Conservation (phyloP, 1,140 invertebrate species). For the Potamilus streckersoni region DNA sequence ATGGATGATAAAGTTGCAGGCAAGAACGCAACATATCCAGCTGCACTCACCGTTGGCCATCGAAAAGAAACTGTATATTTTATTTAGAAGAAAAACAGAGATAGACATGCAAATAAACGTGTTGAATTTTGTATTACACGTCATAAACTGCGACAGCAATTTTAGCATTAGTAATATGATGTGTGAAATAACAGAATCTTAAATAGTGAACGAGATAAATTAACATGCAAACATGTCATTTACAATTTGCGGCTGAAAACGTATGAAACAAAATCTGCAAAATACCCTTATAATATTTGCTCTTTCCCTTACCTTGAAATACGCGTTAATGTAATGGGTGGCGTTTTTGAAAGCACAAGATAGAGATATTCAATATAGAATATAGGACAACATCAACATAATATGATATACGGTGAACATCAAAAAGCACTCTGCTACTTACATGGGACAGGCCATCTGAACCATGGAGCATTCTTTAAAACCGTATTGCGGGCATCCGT, state of each 20-base stretch:
- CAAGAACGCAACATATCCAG: constrained; percentile 37
- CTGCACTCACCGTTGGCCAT: constrained; percentile 31
- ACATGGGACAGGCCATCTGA: constrained; percentile 87
- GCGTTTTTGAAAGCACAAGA: too few species aligned
- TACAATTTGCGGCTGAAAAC: too few species aligned
- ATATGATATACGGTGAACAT: too few species aligned
- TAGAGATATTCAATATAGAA: too few species aligned
- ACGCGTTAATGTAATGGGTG: too few species aligned
- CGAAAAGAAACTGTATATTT: constrained; percentile 42
- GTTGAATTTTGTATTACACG: background rate
- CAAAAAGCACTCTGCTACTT: constrained; percentile 19
- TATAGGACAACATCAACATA: too few species aligned
- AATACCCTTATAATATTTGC: too few species aligned
- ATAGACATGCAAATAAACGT: background rate
- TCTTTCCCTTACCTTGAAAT: too few species aligned
- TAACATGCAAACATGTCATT: too few species aligned
- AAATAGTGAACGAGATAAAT: too few species aligned
- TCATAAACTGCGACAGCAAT: background rate
- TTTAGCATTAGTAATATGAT: background rate
- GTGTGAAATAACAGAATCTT: background rate
- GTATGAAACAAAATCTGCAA: too few species aligned
- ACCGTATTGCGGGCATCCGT: constrained; percentile 83
- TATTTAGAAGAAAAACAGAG: background rate
- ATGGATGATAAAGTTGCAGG: constrained; percentile 46
- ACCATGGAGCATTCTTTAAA: constrained; percentile 83